phyloP scores from a whole-genome alignment of 30 jellyfish, hydroid and myxozoan genomes.

The Phacellophora camtschatica region DNA sequence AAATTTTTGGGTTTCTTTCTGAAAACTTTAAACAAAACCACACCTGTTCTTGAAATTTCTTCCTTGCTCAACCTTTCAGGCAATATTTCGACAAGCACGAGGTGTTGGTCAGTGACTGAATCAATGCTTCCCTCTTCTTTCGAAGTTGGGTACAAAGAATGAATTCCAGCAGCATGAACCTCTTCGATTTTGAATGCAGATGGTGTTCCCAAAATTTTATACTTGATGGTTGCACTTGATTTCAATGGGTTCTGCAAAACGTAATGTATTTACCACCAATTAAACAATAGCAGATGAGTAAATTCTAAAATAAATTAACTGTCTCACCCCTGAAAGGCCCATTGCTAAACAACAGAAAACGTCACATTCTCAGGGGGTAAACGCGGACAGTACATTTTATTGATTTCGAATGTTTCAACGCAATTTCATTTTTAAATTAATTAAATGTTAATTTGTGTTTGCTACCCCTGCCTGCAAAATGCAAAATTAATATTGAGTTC shows the following conservation, averaged over 20 bases:
- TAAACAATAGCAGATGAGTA: background rate
- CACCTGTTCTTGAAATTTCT: conserved; percentile 22
- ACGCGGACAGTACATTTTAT: no score
- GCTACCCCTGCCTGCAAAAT: no score
- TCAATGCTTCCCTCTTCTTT: conserved; percentile 54
- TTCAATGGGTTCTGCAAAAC: conserved; percentile 50
- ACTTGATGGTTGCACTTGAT: conserved; percentile 57
- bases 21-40: no score
- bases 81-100: conserved; percentile 9
- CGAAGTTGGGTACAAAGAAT: conserved; percentile 31
- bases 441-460: no score
- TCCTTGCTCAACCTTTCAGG: conserved; percentile 1
- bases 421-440: no score
- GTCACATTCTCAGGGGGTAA: no score
- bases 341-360: no score
- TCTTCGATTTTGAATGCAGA: conserved; percentile 54
- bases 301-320: no score
- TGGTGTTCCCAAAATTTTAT: conserved; percentile 58
- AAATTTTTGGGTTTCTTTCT: no score
- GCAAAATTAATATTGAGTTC: no score
- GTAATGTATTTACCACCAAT: background rate
- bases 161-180: conserved; percentile 62
- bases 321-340: no score
- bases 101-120: conserved; percentile 63
- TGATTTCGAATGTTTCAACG: no score